phyloP scores from a whole-genome alignment of 2,113 vertebrate genomes.

The Motacilla tschutschensis region DNA sequence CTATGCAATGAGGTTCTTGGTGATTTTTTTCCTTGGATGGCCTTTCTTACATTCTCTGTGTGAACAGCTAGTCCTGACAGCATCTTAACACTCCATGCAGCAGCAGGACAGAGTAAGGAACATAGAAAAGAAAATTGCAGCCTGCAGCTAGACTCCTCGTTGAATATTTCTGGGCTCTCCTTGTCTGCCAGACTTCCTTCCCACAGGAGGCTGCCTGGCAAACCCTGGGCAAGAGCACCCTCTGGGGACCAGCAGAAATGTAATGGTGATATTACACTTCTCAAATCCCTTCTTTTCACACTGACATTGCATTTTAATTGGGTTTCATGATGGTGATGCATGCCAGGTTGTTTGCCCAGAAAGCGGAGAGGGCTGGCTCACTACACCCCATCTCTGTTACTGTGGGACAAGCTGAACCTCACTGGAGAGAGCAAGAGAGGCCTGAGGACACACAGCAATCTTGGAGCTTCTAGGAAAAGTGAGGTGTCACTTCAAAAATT shows the following conservation, averaged over 20 bases:
- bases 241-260: neutral
- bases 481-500: neutral
- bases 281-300: neutral
- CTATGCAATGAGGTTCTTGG: neutral
- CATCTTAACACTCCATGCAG: neutral
- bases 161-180: neutral
- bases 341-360: neutral
- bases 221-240: neutral
- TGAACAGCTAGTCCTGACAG: neutral
- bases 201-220: neutral
- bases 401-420: neutral
- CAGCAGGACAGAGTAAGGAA: neutral
- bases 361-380: neutral
- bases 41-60: neutral
- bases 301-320: neutral
- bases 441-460: neutral
- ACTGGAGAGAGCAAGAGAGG: neutral
- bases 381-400: accelerated
- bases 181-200: neutral
- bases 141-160: neutral
- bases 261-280: neutral
- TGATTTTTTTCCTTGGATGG: neutral
- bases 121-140: neutral
- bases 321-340: neutral
- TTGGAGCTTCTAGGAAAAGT: neutral